Evolutionary conservation across 2,888 invertebrate genomes (phyloP), one percentile per base, ranked within the genome.

Genomic region (Aleiodes leptofemur): DNA sequence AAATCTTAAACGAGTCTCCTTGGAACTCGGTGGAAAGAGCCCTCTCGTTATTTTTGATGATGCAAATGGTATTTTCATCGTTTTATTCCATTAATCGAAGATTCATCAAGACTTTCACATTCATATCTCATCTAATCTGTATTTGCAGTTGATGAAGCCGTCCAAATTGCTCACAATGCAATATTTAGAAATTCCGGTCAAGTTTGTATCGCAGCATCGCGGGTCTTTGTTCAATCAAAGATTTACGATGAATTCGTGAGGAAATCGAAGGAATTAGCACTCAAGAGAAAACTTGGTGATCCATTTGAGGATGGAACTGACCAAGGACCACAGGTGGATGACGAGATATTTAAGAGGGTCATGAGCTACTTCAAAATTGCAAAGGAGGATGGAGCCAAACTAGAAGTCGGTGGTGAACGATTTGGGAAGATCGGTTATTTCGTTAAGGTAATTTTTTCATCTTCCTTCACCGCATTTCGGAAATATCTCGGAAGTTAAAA

Each of bases 11-110:
- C 92, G 95, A 73, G 94, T 97, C 0, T 94, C 95, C 3, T 90
- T 98, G 73, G 97, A 97, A 87, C 91, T 97, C 53, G 97, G 97
- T 53, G 97, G 97, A 76, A 97, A 97, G 89, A 96, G 96, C 86
- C 97, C 97, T 0, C 90, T 96, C 16, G 95, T 97, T 14, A 91
- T 97, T 13, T 96, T 96, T 85, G 93, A 94, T 78, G 96, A 96
- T 90, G 94, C 93, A 59, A 92, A 96, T 87, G 90, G 96, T 95
- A 51, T 51, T 71, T 68, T 48, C 11, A 13, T 29, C 69, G 8
- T 13, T 61, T 70, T 50, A 4, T 9, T n/a, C n/a, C 16, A 57
- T 53, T 61, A 56, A 9, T 7, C 5, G 23, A 13, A 6, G 1
- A 9, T 48, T 55, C 16, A 48, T n/a, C 14, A 31, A 64, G 23